Evolutionary conservation across 2,888 invertebrate genomes (phyloP).

Genomic region (Hypomecis atomaria): DNA sequence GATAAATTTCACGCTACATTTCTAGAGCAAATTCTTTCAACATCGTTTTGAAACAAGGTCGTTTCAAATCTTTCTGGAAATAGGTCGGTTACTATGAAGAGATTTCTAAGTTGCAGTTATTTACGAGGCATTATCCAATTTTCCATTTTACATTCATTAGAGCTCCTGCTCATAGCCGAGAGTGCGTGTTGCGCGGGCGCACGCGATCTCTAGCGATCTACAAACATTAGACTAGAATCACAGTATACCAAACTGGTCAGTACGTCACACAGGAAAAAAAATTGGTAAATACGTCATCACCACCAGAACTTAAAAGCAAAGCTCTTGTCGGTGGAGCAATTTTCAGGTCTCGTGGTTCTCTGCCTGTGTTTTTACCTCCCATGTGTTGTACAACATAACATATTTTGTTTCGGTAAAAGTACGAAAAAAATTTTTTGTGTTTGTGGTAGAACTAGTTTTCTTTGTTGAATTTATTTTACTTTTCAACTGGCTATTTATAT

Average conservation of each 20-base stretch:
- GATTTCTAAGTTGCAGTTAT: conserved; percentile 54
- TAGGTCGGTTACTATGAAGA: conserved; percentile 58
- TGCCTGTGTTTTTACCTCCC: too few species aligned
- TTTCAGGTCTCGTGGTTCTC: too few species aligned
- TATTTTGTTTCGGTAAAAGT: too few species aligned
- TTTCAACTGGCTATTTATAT: too few species aligned
- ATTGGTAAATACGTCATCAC: too few species aligned
- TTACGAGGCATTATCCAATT: conserved; percentile 73
- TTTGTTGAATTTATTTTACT: too few species aligned
- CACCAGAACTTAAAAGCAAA: too few species aligned
- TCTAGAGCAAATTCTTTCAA: neutral
- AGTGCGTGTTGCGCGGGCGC: conserved; percentile 60
- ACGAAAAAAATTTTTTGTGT: too few species aligned
- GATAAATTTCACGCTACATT: neutral
- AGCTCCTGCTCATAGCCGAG: conserved; percentile 49
- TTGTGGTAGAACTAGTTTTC: too few species aligned
- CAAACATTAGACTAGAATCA: conserved; percentile 28
- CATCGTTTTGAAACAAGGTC: neutral
- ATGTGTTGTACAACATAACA: too few species aligned
- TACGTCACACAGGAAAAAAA: too few species aligned
- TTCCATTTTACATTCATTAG: conserved; percentile 65
- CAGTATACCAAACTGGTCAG: neutral
- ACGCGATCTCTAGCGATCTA: conserved; percentile 56
- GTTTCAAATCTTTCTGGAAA: conserved; percentile 47
- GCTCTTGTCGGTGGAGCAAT: too few species aligned